phyloP scores from a whole-genome alignment of 2,888 invertebrate species.

The Leuctra nigra region DNA sequence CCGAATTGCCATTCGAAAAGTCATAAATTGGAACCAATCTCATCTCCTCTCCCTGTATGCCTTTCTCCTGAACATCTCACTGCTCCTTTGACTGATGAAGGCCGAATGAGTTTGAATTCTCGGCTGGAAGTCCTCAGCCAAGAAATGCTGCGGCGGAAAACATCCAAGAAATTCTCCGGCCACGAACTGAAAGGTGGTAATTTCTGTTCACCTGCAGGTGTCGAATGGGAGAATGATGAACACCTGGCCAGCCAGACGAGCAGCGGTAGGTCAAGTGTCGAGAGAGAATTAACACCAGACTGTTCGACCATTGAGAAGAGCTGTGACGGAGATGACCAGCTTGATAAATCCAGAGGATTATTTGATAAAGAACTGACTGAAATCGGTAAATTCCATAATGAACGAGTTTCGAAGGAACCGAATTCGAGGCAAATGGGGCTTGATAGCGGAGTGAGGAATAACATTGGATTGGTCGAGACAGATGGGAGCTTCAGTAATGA shows the following conservation, averaged over 20 bases:
- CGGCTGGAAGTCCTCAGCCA: no score
- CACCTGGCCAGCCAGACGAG: not conserved
- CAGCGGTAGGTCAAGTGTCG: not conserved
- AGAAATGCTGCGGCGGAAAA: not conserved
- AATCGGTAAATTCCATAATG: no score
- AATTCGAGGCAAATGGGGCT: not conserved
- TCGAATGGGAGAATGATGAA: slow-evolving; percentile 20
- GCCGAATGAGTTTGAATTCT: no score
- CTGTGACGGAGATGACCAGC: not conserved
- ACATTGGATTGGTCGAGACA: not conserved
- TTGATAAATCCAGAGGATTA: no score
- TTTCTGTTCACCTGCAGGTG: slow-evolving; percentile 17
- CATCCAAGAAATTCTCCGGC: not conserved
- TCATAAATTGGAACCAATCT: no score
- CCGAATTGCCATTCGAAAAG: no score
- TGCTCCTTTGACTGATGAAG: no score
- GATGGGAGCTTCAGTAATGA: no score
- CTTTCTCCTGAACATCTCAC: no score
- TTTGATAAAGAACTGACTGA: no score
- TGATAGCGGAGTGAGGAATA: not conserved
- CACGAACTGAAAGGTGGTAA: slow-evolving; percentile 1
- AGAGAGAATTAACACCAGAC: not conserved
- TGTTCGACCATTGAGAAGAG: no score
- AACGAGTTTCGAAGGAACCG: not conserved
- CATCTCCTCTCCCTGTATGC: no score